Evolutionary conservation across 2,888 invertebrate species (phyloP).

Genomic region (Hemicrepidius hirtus): DNA sequence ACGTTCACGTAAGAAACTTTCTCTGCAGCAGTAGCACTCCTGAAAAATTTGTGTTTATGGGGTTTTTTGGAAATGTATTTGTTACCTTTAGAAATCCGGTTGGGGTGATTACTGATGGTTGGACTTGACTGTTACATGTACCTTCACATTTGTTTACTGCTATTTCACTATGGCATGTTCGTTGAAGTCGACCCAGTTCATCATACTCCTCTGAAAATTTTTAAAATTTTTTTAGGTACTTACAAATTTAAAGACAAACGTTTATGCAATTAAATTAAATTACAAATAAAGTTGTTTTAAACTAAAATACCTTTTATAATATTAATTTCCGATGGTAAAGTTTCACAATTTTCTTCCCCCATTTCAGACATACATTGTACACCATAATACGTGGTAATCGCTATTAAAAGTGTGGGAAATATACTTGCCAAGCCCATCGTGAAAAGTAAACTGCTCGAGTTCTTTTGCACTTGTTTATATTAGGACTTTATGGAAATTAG

Average conservation of each 20-base stretch:
- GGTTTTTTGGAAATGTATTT: background rate
- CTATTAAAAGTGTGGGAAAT: conserved; percentile 28
- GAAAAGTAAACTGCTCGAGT: conserved; percentile 35
- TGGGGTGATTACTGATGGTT: conserved; percentile 90
- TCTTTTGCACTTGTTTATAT: conserved; percentile 47
- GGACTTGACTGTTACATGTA: conserved; percentile 92
- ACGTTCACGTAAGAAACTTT: conserved; percentile 88
- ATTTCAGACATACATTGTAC: conserved; percentile 62
- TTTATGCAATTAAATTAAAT: background rate
- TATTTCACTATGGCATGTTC: conserved; percentile 93
- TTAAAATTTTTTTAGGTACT: background rate
- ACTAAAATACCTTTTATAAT: conserved; percentile 83
- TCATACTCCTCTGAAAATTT: conserved; percentile 87
- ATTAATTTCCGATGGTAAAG: conserved; percentile 89
- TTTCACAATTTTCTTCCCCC: conserved; percentile 87
- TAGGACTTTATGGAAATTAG: conserved; percentile 42
- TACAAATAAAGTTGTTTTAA: background rate
- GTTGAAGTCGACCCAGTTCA: conserved; percentile 86
- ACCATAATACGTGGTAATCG: conserved; percentile 8
- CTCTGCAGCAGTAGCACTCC: conserved; percentile 95
- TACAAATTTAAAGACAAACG: background rate
- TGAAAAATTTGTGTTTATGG: conserved; percentile 64
- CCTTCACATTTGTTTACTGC: conserved; percentile 96
- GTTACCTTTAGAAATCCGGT: conserved; percentile 91
- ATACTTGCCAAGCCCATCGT: conserved; percentile 37